Evolutionary conservation across 1,140 invertebrate genomes (phyloP), one percentile per base, ranked within the genome.

Genomic region (Anadara kagoshimensis): DNA sequence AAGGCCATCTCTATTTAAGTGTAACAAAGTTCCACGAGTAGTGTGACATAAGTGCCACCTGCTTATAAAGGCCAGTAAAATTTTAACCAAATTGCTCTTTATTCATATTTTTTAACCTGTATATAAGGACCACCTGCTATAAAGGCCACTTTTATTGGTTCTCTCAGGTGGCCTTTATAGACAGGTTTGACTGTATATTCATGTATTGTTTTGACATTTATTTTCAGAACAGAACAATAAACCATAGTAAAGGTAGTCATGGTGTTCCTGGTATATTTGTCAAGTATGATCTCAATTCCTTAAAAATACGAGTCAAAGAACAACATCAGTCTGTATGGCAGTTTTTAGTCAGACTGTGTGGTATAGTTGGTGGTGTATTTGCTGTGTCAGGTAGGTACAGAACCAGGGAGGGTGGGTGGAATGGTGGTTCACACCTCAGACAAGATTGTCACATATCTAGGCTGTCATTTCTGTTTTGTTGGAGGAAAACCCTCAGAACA

Each of bases 181-280:
- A n/a, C n/a, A n/a, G n/a, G n/a, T n/a, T n/a, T n/a, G n/a, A n/a
- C n/a, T 44, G 22, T 62, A 14, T 20, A 22, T 20, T 44, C 45
- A 1, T 54, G 24, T 14, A 24, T 7, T 14, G 29, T 41, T 26
- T 1, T 56, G 53, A n/a, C 16, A 41, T 43, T 75, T 45, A 59
- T 47, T 76, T 77, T 44, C 72, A 90, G 84, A 92, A 93, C 77
- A 91, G 96, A 82, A 92, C 93, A 10, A 94, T 97, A 54, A 92
- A 93, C 78, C 91, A 91, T 86, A 91, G 92, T 74, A 91, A 93
- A 89, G 96, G 95, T 22, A 96, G 95, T 41, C 96, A 97, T 89
- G 97, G 96, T 7, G 93, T 96, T 22, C 95, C 96, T 11, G 97
- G 97, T 43, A 95, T 98, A 81, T 98, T 96, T 88, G 95, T 98